A percentile compares a stretch with the other conserved stretches of the same genome.
Evolutionary conservation across 2,113 vertebrate species (phyloP).

Genomic region (Sprattus sprattus): DNA sequence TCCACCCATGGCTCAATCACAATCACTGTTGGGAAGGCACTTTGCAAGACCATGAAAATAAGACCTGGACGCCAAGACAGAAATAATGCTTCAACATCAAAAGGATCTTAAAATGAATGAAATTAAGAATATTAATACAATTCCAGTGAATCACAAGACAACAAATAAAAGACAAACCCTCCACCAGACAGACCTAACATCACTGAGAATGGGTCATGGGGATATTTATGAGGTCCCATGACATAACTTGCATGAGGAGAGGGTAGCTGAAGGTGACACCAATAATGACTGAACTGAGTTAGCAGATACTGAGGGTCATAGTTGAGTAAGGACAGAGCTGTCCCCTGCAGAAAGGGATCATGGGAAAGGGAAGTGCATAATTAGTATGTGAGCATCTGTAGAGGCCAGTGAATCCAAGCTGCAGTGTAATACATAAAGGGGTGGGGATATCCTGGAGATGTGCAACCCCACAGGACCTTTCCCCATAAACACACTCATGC

Average conservation of each 20-base stretch:
- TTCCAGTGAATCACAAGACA: constrained; percentile 47
- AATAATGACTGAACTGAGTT: background rate
- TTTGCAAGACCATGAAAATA: constrained; percentile 76
- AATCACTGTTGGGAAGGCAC: constrained; percentile 81
- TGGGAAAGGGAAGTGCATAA: constrained; percentile 10
- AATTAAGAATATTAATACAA: background rate
- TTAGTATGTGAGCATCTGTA: background rate
- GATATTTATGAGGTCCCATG: background rate
- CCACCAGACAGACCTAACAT: constrained; percentile 4
- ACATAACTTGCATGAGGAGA: background rate
- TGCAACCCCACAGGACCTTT: background rate
- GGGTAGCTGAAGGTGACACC: background rate
- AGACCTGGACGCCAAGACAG: constrained; percentile 50
- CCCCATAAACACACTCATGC: background rate
- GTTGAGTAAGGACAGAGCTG: constrained; percentile 13
- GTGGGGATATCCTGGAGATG: background rate
- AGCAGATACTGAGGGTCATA: background rate
- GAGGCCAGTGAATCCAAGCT: constrained; percentile 15
- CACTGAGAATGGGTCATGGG: background rate
- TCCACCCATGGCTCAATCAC: constrained; percentile 73
- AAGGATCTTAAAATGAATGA: background rate
- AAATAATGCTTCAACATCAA: constrained; percentile 34
- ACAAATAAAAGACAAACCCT: constrained; percentile 19
- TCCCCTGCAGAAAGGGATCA: background rate
- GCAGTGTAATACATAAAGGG: constrained; percentile 18